Evolutionary conservation across 2,113 vertebrate genomes (phyloP).

Genomic region (Pachycephala philippinensis): DNA sequence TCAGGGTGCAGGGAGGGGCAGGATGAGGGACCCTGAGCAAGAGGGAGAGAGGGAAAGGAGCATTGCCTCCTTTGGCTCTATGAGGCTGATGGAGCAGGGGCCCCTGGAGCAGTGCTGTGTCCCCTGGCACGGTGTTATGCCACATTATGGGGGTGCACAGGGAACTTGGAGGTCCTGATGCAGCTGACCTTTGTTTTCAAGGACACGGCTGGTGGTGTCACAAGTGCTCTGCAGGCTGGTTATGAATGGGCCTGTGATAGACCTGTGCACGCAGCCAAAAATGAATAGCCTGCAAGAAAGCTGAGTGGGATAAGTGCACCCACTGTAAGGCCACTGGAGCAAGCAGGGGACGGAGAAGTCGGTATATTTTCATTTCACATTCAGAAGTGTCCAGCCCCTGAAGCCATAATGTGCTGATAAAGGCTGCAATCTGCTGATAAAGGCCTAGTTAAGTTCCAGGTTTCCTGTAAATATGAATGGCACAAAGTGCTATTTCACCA

Average conservation of each 20-base stretch:
- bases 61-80: fast-evolving
- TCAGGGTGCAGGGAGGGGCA: neutral
- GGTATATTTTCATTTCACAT: neutral
- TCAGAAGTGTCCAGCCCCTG: neutral
- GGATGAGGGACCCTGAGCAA: fast-evolving
- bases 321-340: neutral
- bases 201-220: fast-evolving
- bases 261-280: neutral
- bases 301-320: neutral
- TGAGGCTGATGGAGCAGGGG: neutral
- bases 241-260: neutral
- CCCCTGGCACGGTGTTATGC: fast-evolving
- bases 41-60: neutral
- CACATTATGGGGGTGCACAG: fast-evolving
- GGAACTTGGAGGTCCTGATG: neutral
- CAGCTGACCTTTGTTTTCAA: neutral
- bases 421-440: neutral
- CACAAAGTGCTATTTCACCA: neutral
- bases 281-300: slow-evolving; percentile 7
- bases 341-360: neutral
- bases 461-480: neutral
- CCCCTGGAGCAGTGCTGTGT: neutral
- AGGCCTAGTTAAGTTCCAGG: neutral
- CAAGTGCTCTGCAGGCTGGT: neutral
- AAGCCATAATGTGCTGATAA: neutral